Percentiles rank a stretch among this genome's conserved stretches.
phyloP scores from a whole-genome alignment of 2,113 vertebrate genomes.

The Sorex fumeus region DNA sequence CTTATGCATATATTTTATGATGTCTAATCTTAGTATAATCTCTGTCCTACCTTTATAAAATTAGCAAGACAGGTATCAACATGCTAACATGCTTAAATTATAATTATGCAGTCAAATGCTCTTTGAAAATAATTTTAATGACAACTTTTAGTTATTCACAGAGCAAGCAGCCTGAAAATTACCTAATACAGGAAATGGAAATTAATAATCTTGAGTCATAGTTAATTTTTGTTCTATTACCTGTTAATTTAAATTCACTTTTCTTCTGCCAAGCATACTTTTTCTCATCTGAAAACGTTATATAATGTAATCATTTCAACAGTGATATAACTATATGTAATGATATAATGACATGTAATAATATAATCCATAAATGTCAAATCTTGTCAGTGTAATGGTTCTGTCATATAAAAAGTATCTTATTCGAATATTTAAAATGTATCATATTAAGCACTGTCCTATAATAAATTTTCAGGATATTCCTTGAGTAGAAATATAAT shows the following conservation, averaged over 20 bases:
- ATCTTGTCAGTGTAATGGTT: background rate
- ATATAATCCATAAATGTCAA: background rate
- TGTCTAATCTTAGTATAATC: slow-evolving; percentile 78
- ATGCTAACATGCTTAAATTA: slow-evolving; percentile 64
- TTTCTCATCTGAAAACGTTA: slow-evolving; percentile 49
- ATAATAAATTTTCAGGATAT: background rate
- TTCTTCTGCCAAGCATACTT: background rate
- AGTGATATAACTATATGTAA: too few relatives aligned
- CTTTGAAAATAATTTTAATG: slow-evolving; percentile 62
- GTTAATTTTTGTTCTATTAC: slow-evolving; percentile 60
- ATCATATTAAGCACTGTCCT: background rate
- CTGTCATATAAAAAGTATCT: background rate
- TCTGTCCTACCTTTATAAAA: slow-evolving; percentile 44
- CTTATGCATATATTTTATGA: slow-evolving; percentile 55
- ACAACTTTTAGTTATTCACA: slow-evolving; percentile 63
- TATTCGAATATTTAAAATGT: slow-evolving; percentile 3
- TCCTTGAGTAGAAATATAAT: background rate
- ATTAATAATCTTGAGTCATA: slow-evolving; percentile 54
- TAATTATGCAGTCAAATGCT: slow-evolving; percentile 41
- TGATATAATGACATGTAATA: background rate
- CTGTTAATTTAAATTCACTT: slow-evolving; percentile 15
- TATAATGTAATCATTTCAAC: slow-evolving; percentile 11
- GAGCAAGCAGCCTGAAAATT: slow-evolving; percentile 9
- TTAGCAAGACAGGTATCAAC: slow-evolving; percentile 52
- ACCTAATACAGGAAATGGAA: slow-evolving; percentile 50